Base-by-base conservation (phyloP, 2,888 invertebrate genomes). In the Drosophila atripex region DNA sequence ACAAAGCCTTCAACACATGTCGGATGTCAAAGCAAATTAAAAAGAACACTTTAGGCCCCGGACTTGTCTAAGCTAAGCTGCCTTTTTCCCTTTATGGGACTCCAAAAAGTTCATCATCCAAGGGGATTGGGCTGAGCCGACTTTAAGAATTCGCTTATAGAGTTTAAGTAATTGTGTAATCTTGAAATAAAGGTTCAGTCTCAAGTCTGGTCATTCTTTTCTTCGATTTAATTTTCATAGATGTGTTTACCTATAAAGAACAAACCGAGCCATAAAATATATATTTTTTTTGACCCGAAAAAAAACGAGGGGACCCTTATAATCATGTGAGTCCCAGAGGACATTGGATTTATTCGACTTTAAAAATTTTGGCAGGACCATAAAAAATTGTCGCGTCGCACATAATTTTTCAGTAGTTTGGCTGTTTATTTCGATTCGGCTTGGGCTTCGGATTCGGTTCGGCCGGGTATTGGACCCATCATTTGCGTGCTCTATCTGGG, bases 11-110 rank as follows among this genome's bases (percentile, higher is more conserved):
- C 57, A 75, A 71, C 80, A 84, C 85, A 82, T 86, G 80, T 86
- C 86, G 70, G 64, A 49, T 71, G 85, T 80, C 87, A 86, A 82
- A 86, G 87, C 71, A 80, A 84, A 80, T 86, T 86, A 84, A 71
- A 78, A 78, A 72, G 71, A 52, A 68, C 72, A 53, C 71, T 60
- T 59, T 52, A 45, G 53, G 14, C 51, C 45, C 60, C 16, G 14
- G 43, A 59, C 68, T 38, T 59, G 28, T 18, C 54, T 16, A 23
- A 12, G 52, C 16, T 14, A n/a, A 28, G 18, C 41, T 45, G 35
- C 38, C 38, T 12, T 9, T 23, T 12, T 21, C 12, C 28, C 28
- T 9, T 12, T 4, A 16, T 16, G 8, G 11, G 9, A 3, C 25
- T n/a, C 23, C 5, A n/a, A 9, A 43, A 12, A 5, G 16, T 43